A percentile compares a stretch with the other conserved stretches of the same genome.
Evolutionary conservation across 2,888 invertebrate genomes (phyloP).

Genomic region (Fabriciana adippe): DNA sequence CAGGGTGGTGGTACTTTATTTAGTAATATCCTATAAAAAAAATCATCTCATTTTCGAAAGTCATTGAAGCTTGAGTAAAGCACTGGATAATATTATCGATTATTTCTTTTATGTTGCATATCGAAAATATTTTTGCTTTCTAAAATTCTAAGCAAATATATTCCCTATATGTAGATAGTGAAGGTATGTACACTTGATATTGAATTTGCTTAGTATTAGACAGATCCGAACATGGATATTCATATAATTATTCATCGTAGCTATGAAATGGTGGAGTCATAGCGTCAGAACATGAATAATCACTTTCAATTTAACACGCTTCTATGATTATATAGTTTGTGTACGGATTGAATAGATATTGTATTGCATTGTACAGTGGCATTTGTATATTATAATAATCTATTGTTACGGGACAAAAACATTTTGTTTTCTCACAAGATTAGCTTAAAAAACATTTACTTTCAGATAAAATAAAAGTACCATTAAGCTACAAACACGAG

Average conservation of each 20-base stretch:
- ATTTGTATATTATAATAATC: background rate
- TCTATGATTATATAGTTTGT: conserved; percentile 19
- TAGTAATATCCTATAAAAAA: conserved; percentile 13
- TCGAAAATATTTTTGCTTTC: too few species aligned
- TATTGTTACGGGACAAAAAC: background rate
- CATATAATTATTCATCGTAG: conserved; percentile 27
- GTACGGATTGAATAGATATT: conserved; percentile 26
- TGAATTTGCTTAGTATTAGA: background rate
- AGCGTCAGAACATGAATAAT: conserved; percentile 40
- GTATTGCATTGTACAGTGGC: background rate
- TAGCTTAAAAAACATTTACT: background rate
- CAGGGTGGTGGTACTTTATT: conserved; percentile 7
- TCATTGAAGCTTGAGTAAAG: conserved; percentile 11
- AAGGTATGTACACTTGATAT: background rate
- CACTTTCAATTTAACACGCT: conserved; percentile 35
- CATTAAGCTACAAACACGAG: background rate
- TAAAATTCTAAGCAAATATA: too few species aligned
- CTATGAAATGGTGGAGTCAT: conserved; percentile 28
- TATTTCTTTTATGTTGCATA: too few species aligned
- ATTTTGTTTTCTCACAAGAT: background rate
- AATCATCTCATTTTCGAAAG: conserved; percentile 11
- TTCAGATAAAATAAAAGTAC: background rate
- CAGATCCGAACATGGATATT: conserved; percentile 20
- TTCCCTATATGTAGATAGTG: too few species aligned
- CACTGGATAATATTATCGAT: background rate